phyloP scores from a whole-genome alignment of 92 coral and sea anemone species.

The Bergia sp. region DNA sequence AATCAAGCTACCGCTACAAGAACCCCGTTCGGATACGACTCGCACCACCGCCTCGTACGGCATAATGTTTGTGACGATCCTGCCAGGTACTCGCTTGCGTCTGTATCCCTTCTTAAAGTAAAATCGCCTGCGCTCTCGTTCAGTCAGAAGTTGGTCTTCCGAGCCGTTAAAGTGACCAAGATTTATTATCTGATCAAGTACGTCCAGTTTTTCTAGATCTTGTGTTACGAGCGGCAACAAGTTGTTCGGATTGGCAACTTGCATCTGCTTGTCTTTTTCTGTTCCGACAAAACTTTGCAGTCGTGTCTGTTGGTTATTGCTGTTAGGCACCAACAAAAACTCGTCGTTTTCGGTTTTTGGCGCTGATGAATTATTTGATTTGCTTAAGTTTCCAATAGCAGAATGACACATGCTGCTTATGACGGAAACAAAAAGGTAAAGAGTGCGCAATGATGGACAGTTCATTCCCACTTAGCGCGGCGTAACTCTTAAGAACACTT shows the following conservation, averaged over 20 bases:
- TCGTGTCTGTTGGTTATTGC: background rate
- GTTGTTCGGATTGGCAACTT: background rate
- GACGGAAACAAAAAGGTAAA: background rate
- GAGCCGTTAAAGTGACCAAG: background rate
- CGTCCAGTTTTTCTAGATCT: background rate
- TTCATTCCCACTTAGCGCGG: background rate
- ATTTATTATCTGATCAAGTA: background rate
- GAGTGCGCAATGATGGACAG: background rate
- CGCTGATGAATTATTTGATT: background rate
- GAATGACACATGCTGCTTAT: background rate
- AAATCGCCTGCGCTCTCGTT: conserved; percentile 1
- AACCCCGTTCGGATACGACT: background rate
- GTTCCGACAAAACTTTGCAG: background rate
- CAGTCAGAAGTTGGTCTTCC: background rate
- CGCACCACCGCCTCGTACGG: conserved; percentile 33
- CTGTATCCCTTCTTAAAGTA: background rate
- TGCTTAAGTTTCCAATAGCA: background rate
- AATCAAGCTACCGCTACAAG: conserved; percentile 23
- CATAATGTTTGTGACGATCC: conserved; percentile 17
- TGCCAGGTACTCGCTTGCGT: background rate
- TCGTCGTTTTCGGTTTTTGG: background rate
- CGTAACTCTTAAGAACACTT: background rate
- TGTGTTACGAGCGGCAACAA: background rate
- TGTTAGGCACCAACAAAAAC: background rate
- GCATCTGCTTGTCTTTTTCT: background rate